These are phyloP conservation scores for Rhinolophus sinicus DNA, from an alignment of 2,113 vertebrate species.

Conservation along the genomic window DNA sequence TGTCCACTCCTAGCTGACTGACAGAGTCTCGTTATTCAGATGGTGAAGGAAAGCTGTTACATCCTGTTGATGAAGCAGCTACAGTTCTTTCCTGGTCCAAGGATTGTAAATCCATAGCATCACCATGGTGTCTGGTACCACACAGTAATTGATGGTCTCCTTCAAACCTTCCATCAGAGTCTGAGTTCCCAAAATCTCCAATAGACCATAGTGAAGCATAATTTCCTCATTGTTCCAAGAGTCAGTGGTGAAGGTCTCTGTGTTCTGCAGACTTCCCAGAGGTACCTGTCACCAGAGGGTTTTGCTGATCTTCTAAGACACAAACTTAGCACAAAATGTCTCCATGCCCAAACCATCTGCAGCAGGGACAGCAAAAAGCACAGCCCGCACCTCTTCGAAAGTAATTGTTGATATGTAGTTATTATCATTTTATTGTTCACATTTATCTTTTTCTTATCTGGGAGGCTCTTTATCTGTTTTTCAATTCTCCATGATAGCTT, in stretches of 20 bases:
- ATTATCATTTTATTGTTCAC: too few species aligned
- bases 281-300: slow-evolving; percentile 92
- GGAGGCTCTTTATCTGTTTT: too few species aligned
- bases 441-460: too few species aligned
- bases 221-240: slow-evolving; percentile 99
- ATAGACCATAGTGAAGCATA: slow-evolving; percentile 93
- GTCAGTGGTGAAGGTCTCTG: slow-evolving; percentile 92
- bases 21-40: slow-evolving; percentile 92
- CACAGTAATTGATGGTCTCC: slow-evolving; percentile 93
- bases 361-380: too few species aligned
- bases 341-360: too few species aligned
- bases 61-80: slow-evolving; percentile 94
- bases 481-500: too few species aligned
- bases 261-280: slow-evolving; percentile 88
- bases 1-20: slow-evolving; percentile 89
- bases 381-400: too few species aligned
- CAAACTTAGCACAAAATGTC: too few species aligned
- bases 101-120: slow-evolving; percentile 97
- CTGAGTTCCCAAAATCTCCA: slow-evolving; percentile 84
- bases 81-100: slow-evolving; percentile 96
- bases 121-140: slow-evolving; percentile 91
- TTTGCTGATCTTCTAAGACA: slow-evolving; percentile 95
- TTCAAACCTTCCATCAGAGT: slow-evolving; percentile 89
- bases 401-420: too few species aligned
- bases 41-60: slow-evolving; percentile 93